phyloP scores from a whole-genome alignment of 2,797 vertebrate species.

The Eidolon dupreanum region DNA sequence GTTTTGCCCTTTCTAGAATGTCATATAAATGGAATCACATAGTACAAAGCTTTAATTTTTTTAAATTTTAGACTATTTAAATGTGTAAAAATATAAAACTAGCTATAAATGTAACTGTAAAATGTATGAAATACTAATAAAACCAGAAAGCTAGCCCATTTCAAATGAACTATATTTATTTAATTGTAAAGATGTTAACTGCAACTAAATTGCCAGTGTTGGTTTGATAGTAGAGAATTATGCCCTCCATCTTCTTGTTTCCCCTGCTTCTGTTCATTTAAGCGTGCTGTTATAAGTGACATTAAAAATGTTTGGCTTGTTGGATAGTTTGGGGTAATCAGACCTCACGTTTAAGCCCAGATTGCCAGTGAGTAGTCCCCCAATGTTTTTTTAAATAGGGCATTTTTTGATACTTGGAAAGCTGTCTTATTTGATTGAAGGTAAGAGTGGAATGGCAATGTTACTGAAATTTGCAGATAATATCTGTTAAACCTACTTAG shows the following conservation, averaged over 20 bases:
- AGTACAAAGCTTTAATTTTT: not conserved
- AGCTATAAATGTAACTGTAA: not conserved
- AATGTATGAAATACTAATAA: not conserved
- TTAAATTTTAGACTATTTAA: not conserved
- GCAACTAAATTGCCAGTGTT: not conserved
- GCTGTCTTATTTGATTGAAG: not conserved
- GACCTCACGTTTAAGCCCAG: not conserved
- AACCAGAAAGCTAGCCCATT: not conserved
- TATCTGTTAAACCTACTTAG: not conserved
- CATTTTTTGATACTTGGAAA: not conserved
- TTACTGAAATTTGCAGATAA: not conserved
- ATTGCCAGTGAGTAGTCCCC: not conserved
- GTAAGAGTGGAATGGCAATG: not conserved
- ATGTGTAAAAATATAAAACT: not conserved
- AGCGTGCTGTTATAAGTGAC: not conserved
- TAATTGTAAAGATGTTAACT: not conserved
- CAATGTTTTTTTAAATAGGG: not conserved
- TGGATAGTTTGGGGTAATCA: not conserved
- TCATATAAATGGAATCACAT: not conserved
- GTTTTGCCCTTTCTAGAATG: not conserved
- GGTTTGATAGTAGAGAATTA: not conserved
- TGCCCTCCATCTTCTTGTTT: not conserved
- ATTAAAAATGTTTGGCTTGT: not conserved
- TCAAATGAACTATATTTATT: not conserved
- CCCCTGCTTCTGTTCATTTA: not conserved